These are phyloP conservation scores for Paramacrobiotus metropolitanus DNA, from an alignment of 1,140 invertebrate genomes.

Conservation along the genomic window DNA sequence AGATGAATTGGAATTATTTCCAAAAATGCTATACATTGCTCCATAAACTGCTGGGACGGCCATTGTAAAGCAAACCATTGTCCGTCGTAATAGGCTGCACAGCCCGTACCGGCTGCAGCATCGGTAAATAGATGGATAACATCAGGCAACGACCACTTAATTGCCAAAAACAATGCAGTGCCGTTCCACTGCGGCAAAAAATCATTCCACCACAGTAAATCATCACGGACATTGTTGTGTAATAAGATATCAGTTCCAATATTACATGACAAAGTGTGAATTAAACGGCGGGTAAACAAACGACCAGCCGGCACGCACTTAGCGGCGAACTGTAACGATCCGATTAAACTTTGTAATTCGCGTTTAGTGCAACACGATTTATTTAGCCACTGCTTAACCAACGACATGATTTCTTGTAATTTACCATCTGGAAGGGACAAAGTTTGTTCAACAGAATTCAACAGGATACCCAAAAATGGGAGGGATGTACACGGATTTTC, in stretches of 20 bases:
- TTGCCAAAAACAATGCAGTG: background rate
- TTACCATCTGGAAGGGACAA: background rate
- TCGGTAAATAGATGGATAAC: background rate
- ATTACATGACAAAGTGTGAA: background rate
- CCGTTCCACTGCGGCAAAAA: background rate
- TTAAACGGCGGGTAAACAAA: background rate
- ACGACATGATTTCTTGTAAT: background rate
- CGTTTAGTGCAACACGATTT: background rate
- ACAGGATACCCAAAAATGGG: background rate
- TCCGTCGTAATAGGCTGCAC: background rate
- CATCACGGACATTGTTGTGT: too few species aligned
- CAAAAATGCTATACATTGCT: background rate
- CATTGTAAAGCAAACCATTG: background rate
- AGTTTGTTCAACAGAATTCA: background rate
- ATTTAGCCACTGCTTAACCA: background rate
- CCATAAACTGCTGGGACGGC: background rate
- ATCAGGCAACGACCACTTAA: background rate
- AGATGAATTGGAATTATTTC: background rate
- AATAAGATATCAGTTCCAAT: background rate
- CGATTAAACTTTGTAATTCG: background rate
- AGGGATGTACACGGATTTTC: background rate
- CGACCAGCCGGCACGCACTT: slow-evolving; percentile 1
- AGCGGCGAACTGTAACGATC: background rate
- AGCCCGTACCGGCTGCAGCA: background rate
- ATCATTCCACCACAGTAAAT: background rate